These are phyloP conservation scores for Hippopotamyrus pictus DNA, from an alignment of 2,797 vertebrate species.

Conservation along the genomic window DNA sequence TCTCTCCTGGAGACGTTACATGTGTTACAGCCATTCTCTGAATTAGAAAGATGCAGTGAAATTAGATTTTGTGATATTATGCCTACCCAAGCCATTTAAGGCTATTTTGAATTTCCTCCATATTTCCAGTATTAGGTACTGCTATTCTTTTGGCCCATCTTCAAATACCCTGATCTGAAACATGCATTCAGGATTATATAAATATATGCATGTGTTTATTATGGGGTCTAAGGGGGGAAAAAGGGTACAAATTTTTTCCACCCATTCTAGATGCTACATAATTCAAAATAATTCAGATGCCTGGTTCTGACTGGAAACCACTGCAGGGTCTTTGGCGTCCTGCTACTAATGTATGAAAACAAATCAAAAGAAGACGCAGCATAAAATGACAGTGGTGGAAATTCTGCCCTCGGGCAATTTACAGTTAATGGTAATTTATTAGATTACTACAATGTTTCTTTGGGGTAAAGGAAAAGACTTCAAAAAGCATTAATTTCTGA, in stretches of 20 bases:
- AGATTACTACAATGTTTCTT: constrained; percentile 33
- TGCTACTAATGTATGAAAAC: constrained; percentile 26
- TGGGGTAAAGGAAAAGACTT: constrained; percentile 45
- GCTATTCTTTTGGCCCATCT: neutral
- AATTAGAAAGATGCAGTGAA: neutral
- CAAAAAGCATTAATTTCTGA: constrained; percentile 28
- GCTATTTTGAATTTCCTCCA: neutral
- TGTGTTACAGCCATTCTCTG: neutral
- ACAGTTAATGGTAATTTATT: constrained; percentile 66
- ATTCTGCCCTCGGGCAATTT: constrained; percentile 62
- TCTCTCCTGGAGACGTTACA: neutral
- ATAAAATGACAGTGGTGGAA: constrained; percentile 54
- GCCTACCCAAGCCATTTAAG: neutral
- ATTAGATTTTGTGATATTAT: constrained; percentile 2
- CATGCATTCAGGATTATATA: neutral
- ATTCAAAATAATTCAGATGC: constrained; percentile 20
- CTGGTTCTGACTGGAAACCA: constrained; percentile 28
- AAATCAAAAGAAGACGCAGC: constrained; percentile 41
- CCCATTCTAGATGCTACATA: constrained; percentile 20
- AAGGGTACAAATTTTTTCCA: constrained; percentile 2
- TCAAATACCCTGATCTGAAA: neutral
- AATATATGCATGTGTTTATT: constrained; percentile 13
- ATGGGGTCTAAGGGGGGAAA: constrained; percentile 19
- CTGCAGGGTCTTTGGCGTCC: constrained; percentile 29
- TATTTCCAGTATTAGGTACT: neutral